Evolutionary conservation across 2,888 invertebrate species (phyloP), one percentile per base, ranked within the genome.

Genomic region (Willowsia nigromaculata): DNA sequence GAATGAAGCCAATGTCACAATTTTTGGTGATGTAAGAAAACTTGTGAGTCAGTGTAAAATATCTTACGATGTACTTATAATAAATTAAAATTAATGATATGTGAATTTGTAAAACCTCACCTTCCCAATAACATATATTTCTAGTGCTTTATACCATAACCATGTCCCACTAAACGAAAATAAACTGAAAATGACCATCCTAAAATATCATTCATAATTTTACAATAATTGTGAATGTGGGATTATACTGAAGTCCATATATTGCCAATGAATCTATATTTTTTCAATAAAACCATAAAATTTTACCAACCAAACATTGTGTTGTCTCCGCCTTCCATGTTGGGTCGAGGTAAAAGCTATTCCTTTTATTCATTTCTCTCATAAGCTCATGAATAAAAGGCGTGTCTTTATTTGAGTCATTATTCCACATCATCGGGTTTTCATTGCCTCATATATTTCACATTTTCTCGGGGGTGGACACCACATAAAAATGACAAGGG

Each of bases 381-480:
- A 15, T 74, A 40, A 59, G 37, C 80, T 86, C 80, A 86, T 86
- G 78, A 86, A 86, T 86, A 86, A 86, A 68, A 86, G 87, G 87
- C 87, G 87, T 87, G 87, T 81, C 87, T 65, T 71, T 37, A 87
- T 87, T 87, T 68, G 30, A 71, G 62, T 87, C 87, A 87, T 87
- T 87, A 87, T 87, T 87, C 87, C 87, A 81, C 87, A 81, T 71
- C 87, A 87, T 87, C 71, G 71, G 56, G 30, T 74, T 87, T 87
- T 82, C 81, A 86, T 87, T 87, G 87, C 87, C 56, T 68, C 81
- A 87, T 87, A 65, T 87, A 78, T 78, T 56, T 87, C 74, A 74
- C 74, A 71, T 53, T 56, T 80, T 86, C 43, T 78, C 37, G 43
- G 76, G 62, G 85, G 85, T 37, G 85, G 85, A 85, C 62, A 76